Percentiles rank a stretch among this genome's conserved stretches.
These are phyloP conservation scores for Colistium nudipinnis DNA, from an alignment of 2,113 vertebrate genomes.

Conservation along the genomic window DNA sequence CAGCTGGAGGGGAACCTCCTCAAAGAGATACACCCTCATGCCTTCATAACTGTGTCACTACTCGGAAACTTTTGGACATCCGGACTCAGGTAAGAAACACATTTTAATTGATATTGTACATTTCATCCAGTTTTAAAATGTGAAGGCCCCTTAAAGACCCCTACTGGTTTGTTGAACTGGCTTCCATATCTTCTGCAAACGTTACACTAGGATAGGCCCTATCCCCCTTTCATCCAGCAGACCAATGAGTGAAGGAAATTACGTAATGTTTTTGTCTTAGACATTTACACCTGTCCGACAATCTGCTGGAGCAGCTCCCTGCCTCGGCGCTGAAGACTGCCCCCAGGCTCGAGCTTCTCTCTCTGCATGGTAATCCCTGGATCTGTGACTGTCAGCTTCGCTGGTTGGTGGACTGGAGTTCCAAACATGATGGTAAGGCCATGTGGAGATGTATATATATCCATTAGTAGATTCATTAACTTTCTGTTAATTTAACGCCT, in stretches of 20 bases:
- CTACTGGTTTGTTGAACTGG: background rate
- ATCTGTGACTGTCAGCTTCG: constrained; percentile 82
- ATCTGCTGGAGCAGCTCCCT: constrained; percentile 77
- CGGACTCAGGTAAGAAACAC: constrained; percentile 76
- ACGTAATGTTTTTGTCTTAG: constrained; percentile 46
- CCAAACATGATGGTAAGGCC: constrained; percentile 71
- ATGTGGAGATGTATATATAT: background rate
- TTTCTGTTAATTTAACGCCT: too few species aligned
- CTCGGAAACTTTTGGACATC: constrained; percentile 82
- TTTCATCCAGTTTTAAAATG: background rate
- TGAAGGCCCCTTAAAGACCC: background rate
- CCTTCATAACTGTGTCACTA: constrained; percentile 83
- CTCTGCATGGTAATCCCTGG: constrained; percentile 83
- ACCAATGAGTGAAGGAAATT: background rate
- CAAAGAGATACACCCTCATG: constrained; percentile 81
- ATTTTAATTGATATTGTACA: too few species aligned
- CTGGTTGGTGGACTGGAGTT: constrained; percentile 82
- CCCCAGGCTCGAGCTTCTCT: constrained; percentile 76
- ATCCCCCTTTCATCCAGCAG: background rate
- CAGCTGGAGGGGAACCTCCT: constrained; percentile 84
- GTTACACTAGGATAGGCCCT: background rate
- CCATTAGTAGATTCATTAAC: too few species aligned
- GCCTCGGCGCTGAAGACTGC: constrained; percentile 66
- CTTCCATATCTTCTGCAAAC: background rate
- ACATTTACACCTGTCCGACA: constrained; percentile 83